phyloP scores from a whole-genome alignment of 30 jellyfish, hydroid and myxozoan genomes.

The Pelagia noctiluca region DNA sequence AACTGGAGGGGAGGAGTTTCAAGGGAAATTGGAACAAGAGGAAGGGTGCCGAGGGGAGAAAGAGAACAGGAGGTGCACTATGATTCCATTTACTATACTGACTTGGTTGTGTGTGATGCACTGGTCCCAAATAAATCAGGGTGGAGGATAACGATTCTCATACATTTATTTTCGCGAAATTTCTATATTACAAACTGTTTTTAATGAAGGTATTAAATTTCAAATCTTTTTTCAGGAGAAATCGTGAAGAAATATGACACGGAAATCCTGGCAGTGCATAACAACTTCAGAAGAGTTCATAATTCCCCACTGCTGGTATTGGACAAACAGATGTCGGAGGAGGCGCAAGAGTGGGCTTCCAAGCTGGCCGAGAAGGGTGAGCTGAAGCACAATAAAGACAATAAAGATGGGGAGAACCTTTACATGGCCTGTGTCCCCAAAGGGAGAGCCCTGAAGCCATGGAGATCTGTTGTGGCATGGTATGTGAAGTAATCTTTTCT shows the following conservation, averaged over 20 bases:
- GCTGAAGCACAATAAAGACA: slow-evolving; percentile 63
- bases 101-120: too few species aligned
- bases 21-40: too few species aligned
- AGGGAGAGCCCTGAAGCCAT: slow-evolving; percentile 52
- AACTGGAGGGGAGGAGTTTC: too few species aligned
- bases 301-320: slow-evolving; percentile 65
- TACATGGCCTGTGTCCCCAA: slow-evolving; percentile 83
- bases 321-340: slow-evolving; percentile 53
- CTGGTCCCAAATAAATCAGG: too few species aligned
- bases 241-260: slow-evolving; percentile 13
- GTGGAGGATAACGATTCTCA: too few species aligned
- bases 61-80: too few species aligned
- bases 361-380: slow-evolving; percentile 53
- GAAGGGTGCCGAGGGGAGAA: too few species aligned
- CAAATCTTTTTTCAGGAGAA: slow-evolving; percentile 11
- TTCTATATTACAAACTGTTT: not conserved
- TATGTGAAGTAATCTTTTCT: not conserved
- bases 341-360: slow-evolving; percentile 70
- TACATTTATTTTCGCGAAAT: too few species aligned
- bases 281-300: slow-evolving; percentile 83
- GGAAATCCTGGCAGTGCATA: slow-evolving; percentile 72
- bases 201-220: not conserved
- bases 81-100: too few species aligned
- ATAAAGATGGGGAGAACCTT: slow-evolving; percentile 81
- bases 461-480: slow-evolving; percentile 75